Evolutionary conservation across 2,888 invertebrate genomes (phyloP).

Genomic region (Cerastis rubricosa): DNA sequence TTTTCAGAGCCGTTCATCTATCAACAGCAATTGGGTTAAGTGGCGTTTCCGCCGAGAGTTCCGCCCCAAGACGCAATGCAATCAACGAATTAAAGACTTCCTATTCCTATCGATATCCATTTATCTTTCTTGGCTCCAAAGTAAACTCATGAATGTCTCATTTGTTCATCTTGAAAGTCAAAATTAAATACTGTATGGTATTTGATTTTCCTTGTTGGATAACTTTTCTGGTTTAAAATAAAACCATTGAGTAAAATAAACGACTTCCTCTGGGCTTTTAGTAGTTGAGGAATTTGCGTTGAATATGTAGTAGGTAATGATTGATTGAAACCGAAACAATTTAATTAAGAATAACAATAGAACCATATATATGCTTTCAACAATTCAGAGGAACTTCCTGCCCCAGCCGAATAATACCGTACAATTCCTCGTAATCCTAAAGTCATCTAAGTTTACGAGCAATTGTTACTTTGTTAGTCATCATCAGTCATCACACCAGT

Average conservation of each 20-base stretch:
- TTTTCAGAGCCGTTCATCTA: slow-evolving; percentile 67
- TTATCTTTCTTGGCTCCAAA: slow-evolving; percentile 34
- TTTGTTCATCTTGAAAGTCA: slow-evolving; percentile 16
- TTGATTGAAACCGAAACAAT: slow-evolving; percentile 6
- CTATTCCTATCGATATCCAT: slow-evolving; percentile 55
- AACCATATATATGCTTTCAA: background rate
- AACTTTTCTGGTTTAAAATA: background rate
- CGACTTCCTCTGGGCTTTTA: no score
- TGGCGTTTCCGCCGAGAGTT: slow-evolving; percentile 76
- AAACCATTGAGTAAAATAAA: background rate
- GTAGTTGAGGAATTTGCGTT: background rate
- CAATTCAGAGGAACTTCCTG: slow-evolving; percentile 31
- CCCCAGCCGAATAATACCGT: background rate
- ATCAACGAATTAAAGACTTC: slow-evolving; percentile 68
- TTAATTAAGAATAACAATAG: background rate
- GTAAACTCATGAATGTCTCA: slow-evolving; percentile 12
- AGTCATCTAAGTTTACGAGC: background rate
- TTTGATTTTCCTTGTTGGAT: background rate
- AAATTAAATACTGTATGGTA: slow-evolving; percentile 22
- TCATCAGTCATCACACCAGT: background rate
- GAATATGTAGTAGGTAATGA: background rate
- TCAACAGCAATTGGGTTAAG: slow-evolving; percentile 81
- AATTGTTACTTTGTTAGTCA: slow-evolving; percentile 1
- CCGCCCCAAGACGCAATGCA: slow-evolving; percentile 70
- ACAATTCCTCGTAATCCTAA: background rate